Base-by-base conservation (phyloP, 2,113 vertebrate genomes). In the Montifringilla adamsi region DNA sequence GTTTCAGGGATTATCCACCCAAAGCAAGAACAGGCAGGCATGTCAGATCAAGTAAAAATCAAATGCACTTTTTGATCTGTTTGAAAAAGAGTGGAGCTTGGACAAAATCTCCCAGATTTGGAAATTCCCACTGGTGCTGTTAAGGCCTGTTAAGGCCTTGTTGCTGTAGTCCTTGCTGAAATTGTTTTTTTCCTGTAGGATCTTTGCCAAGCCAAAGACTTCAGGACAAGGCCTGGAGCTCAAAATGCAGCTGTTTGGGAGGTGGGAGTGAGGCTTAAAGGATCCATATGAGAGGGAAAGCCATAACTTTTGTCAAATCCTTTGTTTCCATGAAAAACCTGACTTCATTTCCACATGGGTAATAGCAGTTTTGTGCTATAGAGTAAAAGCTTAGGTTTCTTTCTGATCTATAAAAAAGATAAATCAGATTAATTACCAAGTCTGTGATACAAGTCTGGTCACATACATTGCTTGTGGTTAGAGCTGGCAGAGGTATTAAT, bases 121-220 rank as follows among this genome's bases (percentile, higher is more conserved):
- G 27, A 55, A 91, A 33, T 73, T 91, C 49, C 66, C 23, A 15
- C 43, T 7, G 5, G 30, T 44, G 15, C 59, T 92, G 85, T 96
- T 96, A 76, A 91, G 28, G 39, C 52, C 55, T 91, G 84, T 95
- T 96, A 39, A 91, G 24, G 37, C 46, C 58, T 77, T n/a, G 30
- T 64, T 86, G 63, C 63, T 78, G 8, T 43, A 77, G 91, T 79
- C n/a, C 23, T 69, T 92, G 28, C 52, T 74, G 58, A 77, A 74
- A 75, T 58, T 4, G 9, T 0, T 11, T 83, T 90, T 90, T 87
- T 55, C 22, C 47, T 93, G 47, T 76, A 16, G 69, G 55, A 53
- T 0, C 0, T 26, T 85, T 88, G 50, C 63, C 44, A 68, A 91
- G 68, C 44, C 49, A 28, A 18, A 35, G 44, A 35, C 43, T 78